Base-by-base conservation (phyloP, 2,888 invertebrate genomes). In the Helicoverpa assulta region DNA sequence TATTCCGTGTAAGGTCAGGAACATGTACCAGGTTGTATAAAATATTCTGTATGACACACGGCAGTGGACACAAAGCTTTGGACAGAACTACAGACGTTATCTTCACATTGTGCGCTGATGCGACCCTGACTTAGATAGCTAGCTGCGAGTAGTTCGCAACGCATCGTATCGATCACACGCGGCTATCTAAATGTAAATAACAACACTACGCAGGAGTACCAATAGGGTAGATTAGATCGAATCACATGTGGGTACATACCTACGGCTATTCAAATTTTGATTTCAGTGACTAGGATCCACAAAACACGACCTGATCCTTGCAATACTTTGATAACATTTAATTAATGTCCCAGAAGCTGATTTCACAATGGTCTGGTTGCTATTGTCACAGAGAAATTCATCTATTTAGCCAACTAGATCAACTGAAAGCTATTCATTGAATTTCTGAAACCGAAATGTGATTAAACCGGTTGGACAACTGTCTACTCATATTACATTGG, bases 121-220 rank as follows among this genome's bases (percentile, higher is more conserved):
- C 80, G 86, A 76, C 87, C 88, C 76, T 88, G 88, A 86, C 88
- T 87, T 83, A 86, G 81, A 85, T 88, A 86, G 19, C 40, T 53
- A 78, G 71, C 75, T 72, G 57, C 56, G 78, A 64, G 66, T 77
- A 55, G 76, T 68, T 73, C 53, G 65, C 67, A 69, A 60, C 64
- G 60, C 51, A 64, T 58, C 43, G 60, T 78, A 78, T 78, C 62
- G 71, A 83, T 76, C 73, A 75, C 57, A 80, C 56, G 50, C 56
- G 40, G 56, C 64, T 75, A 69, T 54, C 53, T 75, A 62, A 52
- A 53, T 69, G 68, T 67, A 69, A 78, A 69, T 69, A 65, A 50
- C 19, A 59, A 76, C 61, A 50, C 29, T 10, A 53, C 47, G n/a
- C 51, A 21, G 26, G 60, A 53, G 52, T 26, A 16, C 6, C 33